phyloP scores from a whole-genome alignment of 2,888 invertebrate genomes.

The Calameuta idolon region DNA sequence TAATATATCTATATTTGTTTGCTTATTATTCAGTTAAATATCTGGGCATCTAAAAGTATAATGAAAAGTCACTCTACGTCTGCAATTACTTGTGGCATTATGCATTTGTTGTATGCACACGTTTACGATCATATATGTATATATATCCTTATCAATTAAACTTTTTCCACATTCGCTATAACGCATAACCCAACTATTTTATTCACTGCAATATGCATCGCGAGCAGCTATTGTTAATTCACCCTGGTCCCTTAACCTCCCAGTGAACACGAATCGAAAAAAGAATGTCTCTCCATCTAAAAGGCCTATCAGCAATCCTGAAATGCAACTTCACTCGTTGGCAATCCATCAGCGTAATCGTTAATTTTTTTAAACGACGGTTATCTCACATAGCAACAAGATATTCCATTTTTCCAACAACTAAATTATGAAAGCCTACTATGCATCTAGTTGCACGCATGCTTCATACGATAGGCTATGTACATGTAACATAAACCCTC shows the following conservation, averaged over 20 bases:
- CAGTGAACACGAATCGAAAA: not conserved
- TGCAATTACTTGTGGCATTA: not conserved
- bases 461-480: conserved; percentile 25
- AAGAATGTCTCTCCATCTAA: not conserved
- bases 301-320: conserved; percentile 14
- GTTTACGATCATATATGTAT: not conserved
- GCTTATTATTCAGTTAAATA: not conserved
- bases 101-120: not conserved
- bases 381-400: conserved; percentile 21
- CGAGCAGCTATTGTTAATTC: not conserved
- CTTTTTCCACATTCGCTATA: not conserved
- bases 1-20: not conserved
- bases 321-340: conserved; percentile 19
- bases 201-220: not conserved
- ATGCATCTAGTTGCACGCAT: not conserved
- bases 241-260: not conserved
- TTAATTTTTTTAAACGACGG: conserved; percentile 36
- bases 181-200: not conserved
- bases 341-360: conserved; percentile 39
- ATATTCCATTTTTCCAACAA: conserved; percentile 23
- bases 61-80: not conserved
- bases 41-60: not conserved
- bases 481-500: conserved; percentile 17
- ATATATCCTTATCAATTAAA: not conserved
- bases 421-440: conserved; percentile 18